Percentiles rank a stretch among this genome's conserved stretches.
phyloP scores from a whole-genome alignment of 2,113 vertebrate genomes.

The Bufo gargarizans region DNA sequence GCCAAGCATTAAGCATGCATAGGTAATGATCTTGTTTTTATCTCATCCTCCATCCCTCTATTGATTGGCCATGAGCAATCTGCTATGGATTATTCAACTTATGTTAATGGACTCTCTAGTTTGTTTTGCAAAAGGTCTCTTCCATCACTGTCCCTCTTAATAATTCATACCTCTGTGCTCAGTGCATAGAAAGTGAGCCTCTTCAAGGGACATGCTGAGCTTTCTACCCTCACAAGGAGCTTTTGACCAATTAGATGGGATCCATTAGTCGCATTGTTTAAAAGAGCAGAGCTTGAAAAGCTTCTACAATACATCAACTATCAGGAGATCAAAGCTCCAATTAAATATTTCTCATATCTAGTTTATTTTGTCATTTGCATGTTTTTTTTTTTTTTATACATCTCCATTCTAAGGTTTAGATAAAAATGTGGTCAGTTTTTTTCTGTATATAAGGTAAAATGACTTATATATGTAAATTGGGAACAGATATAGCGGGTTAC shows the following conservation, averaged over 20 bases:
- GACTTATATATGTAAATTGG: not conserved
- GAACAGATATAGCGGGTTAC: not conserved
- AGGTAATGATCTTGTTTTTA: constrained; percentile 39
- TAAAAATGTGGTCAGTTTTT: not conserved
- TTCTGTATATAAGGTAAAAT: not conserved
- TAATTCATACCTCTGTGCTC: constrained; percentile 51
- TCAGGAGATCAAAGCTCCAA: constrained; percentile 42
- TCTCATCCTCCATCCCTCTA: constrained; percentile 26
- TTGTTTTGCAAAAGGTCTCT: constrained; percentile 39
- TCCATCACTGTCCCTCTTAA: constrained; percentile 43
- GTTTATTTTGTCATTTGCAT: constrained; percentile 24
- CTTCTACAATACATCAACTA: constrained; percentile 47
- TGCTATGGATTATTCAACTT: constrained; percentile 51
- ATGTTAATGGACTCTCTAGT: constrained; percentile 49
- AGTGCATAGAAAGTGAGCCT: constrained; percentile 53
- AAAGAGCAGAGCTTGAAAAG: constrained; percentile 24
- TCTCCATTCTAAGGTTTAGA: not conserved
- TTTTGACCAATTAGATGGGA: constrained; percentile 51
- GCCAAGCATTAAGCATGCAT: constrained; percentile 39
- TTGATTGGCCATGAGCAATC: constrained; percentile 51
- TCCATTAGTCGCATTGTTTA: constrained; percentile 53
- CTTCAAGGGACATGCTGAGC: constrained; percentile 48
- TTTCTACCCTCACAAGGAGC: constrained; percentile 48
- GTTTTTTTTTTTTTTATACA: constrained; percentile 38
- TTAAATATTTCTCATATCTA: constrained; percentile 32